Evolutionary conservation across 2,888 invertebrate genomes (phyloP), one percentile per base, ranked within the genome.

Genomic region (Dryadula phaetusa): DNA sequence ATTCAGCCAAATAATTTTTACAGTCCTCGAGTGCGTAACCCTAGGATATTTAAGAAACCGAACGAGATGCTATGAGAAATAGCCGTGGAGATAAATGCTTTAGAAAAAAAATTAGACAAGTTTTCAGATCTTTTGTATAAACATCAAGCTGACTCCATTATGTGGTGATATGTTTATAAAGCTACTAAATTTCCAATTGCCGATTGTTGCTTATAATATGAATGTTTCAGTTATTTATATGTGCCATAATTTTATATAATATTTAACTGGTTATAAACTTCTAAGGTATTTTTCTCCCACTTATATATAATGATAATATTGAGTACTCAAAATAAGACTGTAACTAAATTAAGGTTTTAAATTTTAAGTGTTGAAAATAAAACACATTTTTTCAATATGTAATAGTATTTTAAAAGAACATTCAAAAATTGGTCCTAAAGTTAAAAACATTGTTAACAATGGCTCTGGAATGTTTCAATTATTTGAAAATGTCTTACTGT

Each of bases 141-240:
- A 78, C 90, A 93, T 68, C 93, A 94, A 78, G 93, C 94, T 0
- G 94, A 94, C 74, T 94, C 94, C 40, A 94, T 94, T 76, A 92
- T 95, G 90, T 95, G 94, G 94, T 95, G 74, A 84, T 28, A 37
- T 14, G 14, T 58, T 12, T 37, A 20, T 42, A 22, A 34, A 28
- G 22, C 16, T n/a, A 54, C 32, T 18, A 3, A 18, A 40, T 14
- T 32, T 7, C 16, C n/a, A 10, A n/a, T 12, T 56, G 20, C n/a
- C n/a, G 10, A 28, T 28, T 28, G 10, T 56, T 8, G 2, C 40
- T 10, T n/a, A 14, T 22, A 32, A 32, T 14, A 20, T 12, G 34
- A 53, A 4, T 2, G 18, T 56, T 12, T 16, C 6, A 44, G 12
- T 60, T 37, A 5, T 53, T 62, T 60, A 25, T 61, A 71, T 72